Percentiles rank a stretch among this genome's conserved stretches.
Conservation (phyloP, 2,888 invertebrate genomes). For the Eudemis profundana region DNA sequence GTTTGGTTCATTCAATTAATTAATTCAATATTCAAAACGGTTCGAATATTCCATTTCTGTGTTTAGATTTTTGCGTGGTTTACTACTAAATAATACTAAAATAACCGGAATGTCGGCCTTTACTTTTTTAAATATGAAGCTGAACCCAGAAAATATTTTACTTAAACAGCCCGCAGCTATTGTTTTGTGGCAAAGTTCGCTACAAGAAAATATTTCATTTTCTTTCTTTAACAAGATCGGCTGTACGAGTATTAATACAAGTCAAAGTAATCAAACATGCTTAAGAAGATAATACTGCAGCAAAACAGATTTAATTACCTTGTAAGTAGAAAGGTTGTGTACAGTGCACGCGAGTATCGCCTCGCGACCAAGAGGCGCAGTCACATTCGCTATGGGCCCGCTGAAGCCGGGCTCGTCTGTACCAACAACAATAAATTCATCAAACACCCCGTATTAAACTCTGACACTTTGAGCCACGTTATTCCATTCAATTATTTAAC, state of each 20-base stretch:
- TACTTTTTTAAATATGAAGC: background rate
- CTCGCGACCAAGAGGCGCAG: constrained; percentile 93
- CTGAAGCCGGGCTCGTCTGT: constrained; percentile 93
- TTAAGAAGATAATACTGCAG: background rate
- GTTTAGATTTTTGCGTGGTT: background rate
- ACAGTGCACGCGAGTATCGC: constrained; percentile 93
- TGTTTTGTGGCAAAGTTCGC: background rate
- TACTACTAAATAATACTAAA: background rate
- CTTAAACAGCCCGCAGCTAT: constrained; percentile 5
- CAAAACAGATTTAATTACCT: constrained; percentile 83
- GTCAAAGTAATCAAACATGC: constrained; percentile 11
- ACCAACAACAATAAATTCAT: constrained; percentile 50
- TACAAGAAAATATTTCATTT: constrained; percentile 4
- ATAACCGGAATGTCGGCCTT: background rate
- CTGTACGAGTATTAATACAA: background rate
- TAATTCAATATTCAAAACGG: too few species aligned
- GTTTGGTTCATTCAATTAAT: too few species aligned
- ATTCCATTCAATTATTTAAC: constrained; percentile 39
- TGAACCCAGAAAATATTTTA: background rate
- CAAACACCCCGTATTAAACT: constrained; percentile 21
- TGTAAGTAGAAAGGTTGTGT: constrained; percentile 92
- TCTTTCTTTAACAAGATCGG: background rate
- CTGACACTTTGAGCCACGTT: constrained; percentile 29
- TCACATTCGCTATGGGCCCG: constrained; percentile 92
- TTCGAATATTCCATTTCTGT: background rate